These are phyloP conservation scores for Dascillus cervinus DNA, from an alignment of 2,888 invertebrate species.

Conservation along the genomic window DNA sequence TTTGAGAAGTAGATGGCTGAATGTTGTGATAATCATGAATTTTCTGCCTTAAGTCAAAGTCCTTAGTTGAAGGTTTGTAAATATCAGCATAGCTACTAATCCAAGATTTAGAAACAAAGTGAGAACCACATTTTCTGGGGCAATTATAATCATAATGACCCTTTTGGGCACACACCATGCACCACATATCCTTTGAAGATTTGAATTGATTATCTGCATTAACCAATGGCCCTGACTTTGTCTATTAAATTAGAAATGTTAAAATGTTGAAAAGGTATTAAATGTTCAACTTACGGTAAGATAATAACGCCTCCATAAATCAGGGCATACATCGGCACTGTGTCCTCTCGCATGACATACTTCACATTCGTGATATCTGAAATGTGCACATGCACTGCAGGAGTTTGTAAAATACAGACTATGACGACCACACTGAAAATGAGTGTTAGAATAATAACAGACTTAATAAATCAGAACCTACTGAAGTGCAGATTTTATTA, in stretches of 20 bases:
- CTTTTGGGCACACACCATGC: conserved; percentile 41
- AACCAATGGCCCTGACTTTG: conserved; percentile 27
- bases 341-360: conserved; percentile 61
- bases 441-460: not conserved
- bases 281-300: conserved; percentile 59
- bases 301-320: conserved; percentile 69
- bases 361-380: conserved; percentile 45
- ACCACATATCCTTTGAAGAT: conserved; percentile 32
- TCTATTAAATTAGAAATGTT: too few relatives aligned
- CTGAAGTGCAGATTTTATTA: conserved; percentile 60
- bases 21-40: too few relatives aligned
- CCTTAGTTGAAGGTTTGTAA: too few relatives aligned
- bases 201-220: conserved; percentile 29
- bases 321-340: conserved; percentile 55
- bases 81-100: too few relatives aligned
- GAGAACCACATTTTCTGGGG: too few relatives aligned
- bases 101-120: too few relatives aligned
- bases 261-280: too few relatives aligned
- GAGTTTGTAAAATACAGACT: conserved; percentile 50
- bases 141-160: conserved; percentile 39
- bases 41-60: too few relatives aligned
- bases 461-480: conserved; percentile 35
- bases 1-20: too few relatives aligned
- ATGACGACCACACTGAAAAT: conserved; percentile 58
- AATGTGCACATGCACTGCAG: conserved; percentile 54